Evolutionary conservation across 2,113 vertebrate species (phyloP).

Genomic region (Lynx canadensis): DNA sequence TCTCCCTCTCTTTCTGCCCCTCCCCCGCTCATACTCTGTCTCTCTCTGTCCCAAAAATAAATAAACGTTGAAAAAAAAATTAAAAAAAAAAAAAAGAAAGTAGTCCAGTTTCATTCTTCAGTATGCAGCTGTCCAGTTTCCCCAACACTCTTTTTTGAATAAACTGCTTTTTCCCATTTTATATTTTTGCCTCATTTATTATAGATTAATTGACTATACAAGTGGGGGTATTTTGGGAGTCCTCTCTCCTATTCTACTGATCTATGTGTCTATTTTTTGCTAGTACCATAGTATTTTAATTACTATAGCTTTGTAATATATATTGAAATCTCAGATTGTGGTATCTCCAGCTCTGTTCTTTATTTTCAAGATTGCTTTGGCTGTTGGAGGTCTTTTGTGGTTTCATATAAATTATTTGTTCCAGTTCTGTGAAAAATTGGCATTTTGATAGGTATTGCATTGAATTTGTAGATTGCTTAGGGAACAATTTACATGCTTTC

Average conservation of each 20-base stretch:
- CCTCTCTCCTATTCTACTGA: background rate
- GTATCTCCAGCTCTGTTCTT: background rate
- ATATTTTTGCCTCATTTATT: background rate
- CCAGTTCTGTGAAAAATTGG: background rate
- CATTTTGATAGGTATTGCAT: background rate
- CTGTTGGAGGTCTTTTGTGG: background rate
- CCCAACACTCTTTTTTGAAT: background rate
- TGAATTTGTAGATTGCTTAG: background rate
- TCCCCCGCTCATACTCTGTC: too few species aligned
- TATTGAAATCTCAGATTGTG: background rate
- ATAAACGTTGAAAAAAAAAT: too few species aligned
- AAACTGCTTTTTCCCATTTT: background rate
- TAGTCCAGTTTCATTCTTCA: background rate
- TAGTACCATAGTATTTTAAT: background rate
- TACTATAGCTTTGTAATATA: background rate
- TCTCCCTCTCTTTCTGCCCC: too few species aligned
- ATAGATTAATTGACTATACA: background rate
- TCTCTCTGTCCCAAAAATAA: too few species aligned
- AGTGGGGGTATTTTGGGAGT: background rate
- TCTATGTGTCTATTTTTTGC: background rate
- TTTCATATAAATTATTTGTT: background rate
- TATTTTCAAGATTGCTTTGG: background rate
- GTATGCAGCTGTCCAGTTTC: background rate
- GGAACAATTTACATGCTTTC: background rate
- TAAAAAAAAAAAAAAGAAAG: too few species aligned